Evolutionary conservation across 2,113 vertebrate species (phyloP), one percentile per base, ranked within the genome.

Genomic region (Gallinago paraguaiae): DNA sequence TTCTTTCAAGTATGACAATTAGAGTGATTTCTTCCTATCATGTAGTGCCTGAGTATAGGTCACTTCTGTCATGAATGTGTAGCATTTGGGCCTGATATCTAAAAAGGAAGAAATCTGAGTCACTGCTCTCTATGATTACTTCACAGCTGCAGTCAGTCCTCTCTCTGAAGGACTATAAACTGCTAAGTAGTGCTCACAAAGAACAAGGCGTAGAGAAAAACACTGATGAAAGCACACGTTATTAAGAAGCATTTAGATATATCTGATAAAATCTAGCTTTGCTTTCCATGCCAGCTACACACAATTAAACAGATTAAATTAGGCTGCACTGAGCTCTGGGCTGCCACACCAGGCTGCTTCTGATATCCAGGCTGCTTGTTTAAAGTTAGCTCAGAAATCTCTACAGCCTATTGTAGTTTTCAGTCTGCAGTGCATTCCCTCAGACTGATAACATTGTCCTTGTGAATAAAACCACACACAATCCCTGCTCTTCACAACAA

Each of bases 231-330:
- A 93, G 33, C 31, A 75, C 28, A 78, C 19, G 30, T 90, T 92
- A 67, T 95, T 96, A 92, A 70, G 79, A 81, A 92, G 22, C 64
- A 54, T 90, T 96, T 88, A 90, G 64, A 83, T 75, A 60, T 67
- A 63, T 63, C 79, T 93, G 82, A 90, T 83, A 92, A 90, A 91
- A 88, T 56, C 37, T 70, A 85, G 16, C 43, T 93, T 95, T 94
- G 50, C 37, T 92, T 91, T 94, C 59, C 39, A 41, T 85, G 41
- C 50, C 63, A 94, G 74, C 65, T 82, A 83, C 63, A 83, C 67
- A 80, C 51, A 96, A 91, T 94, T 94, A 90, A 92, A 84, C 80
- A 84, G 77, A 75, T 71, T 56, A 86, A 75, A 91, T 91, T 81
- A 88, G 76, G 60, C 60, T 92, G 56, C 37, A 27, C 31, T 82